A percentile compares a stretch with the other conserved stretches of the same genome.
These are phyloP conservation scores for Varanus komodoensis DNA, from an alignment of 2,113 vertebrate genomes.

Conservation along the genomic window DNA sequence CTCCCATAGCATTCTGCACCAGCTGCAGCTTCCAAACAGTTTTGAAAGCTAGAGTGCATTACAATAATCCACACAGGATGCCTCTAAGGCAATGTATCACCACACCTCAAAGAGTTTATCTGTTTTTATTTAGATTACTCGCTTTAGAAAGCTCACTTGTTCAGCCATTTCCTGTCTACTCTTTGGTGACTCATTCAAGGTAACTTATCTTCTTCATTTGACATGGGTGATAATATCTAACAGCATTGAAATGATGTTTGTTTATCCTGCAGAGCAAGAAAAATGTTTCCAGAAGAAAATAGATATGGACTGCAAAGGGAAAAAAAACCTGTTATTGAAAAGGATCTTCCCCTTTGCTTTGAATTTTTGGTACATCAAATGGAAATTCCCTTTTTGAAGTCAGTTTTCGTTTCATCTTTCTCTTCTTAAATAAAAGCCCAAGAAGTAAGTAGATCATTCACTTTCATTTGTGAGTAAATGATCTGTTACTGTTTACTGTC, in stretches of 20 bases:
- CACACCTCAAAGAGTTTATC: not conserved
- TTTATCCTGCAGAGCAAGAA: slow-evolving; percentile 52
- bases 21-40: not conserved
- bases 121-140: not conserved
- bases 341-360: slow-evolving; percentile 53
- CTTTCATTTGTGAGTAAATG: slow-evolving; percentile 36
- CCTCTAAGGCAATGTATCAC: not conserved
- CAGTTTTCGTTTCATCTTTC: slow-evolving; percentile 43
- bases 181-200: slow-evolving; percentile 52
- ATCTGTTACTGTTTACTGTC: slow-evolving; percentile 38
- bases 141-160: slow-evolving; percentile 10
- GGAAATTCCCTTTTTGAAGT: slow-evolving; percentile 72
- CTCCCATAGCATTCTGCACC: not conserved
- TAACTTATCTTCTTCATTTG: slow-evolving; percentile 41
- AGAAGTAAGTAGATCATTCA: not conserved
- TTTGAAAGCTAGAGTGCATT: not conserved
- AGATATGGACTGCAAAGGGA: slow-evolving; percentile 34
- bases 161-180: fast-evolving
- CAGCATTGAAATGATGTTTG: slow-evolving; percentile 8
- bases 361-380: slow-evolving; percentile 68
- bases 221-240: slow-evolving; percentile 60
- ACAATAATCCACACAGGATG: not conserved
- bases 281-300: slow-evolving; percentile 66
- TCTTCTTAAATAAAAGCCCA: not conserved
- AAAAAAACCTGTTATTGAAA: slow-evolving; percentile 51